Evolutionary conservation across 2,113 vertebrate species (phyloP).

Genomic region (Otolemur garnettii): DNA sequence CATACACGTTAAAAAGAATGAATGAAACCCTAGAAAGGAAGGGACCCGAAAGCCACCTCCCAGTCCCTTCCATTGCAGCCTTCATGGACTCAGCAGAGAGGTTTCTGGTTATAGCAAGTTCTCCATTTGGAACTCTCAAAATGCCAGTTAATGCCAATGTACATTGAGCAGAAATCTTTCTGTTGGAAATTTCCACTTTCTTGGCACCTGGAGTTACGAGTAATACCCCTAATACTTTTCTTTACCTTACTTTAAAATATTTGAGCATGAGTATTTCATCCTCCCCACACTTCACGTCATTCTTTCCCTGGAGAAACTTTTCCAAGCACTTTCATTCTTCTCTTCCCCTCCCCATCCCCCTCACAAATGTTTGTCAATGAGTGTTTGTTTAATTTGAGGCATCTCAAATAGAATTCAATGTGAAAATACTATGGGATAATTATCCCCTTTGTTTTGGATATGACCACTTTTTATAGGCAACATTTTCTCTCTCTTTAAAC

Average conservation of each 20-base stretch:
- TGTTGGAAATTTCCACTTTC: neutral
- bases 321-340: neutral
- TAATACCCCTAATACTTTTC: constrained; percentile 29
- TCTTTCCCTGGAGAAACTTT: neutral
- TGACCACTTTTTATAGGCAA: neutral
- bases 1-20: neutral
- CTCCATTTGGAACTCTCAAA: neutral
- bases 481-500: neutral
- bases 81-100: neutral
- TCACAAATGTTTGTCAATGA: neutral
- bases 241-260: constrained; percentile 24
- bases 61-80: neutral
- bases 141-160: neutral
- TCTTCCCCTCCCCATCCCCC: neutral
- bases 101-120: neutral
- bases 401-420: constrained; percentile 18
- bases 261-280: neutral
- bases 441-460: constrained; percentile 12
- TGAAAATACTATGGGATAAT: constrained; percentile 6
- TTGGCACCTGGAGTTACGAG: neutral
- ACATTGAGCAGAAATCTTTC: neutral
- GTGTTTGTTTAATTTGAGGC: constrained; percentile 39
- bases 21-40: neutral
- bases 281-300: neutral
- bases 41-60: neutral